Conservation (phyloP, 2,888 invertebrate species). For the Cistogaster globosa region DNA sequence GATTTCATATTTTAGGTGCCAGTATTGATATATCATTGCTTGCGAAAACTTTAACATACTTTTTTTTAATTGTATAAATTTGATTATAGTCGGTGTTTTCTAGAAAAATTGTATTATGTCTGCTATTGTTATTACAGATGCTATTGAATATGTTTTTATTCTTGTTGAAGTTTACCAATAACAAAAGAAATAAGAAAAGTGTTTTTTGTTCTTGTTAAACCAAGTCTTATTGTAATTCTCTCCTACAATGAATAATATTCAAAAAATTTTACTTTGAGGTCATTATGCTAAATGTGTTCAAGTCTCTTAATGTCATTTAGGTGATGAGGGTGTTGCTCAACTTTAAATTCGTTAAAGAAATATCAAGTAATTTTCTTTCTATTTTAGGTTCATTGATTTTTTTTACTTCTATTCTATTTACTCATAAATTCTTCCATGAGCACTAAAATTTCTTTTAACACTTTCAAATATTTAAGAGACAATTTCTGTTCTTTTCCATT, state of each 20-base stretch:
- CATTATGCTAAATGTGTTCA: conserved; percentile 64
- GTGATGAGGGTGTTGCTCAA: conserved; percentile 65
- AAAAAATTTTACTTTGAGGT: conserved; percentile 38
- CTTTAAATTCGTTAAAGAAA: conserved; percentile 15
- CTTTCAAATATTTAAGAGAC: conserved; percentile 52
- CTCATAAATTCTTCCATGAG: conserved; percentile 32
- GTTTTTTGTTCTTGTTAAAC: conserved; percentile 44
- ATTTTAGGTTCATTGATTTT: background rate
- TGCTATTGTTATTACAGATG: conserved; percentile 52
- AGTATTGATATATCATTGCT: background rate
- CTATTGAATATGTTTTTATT: conserved; percentile 35
- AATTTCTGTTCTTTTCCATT: conserved; percentile 37
- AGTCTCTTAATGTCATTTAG: conserved; percentile 53
- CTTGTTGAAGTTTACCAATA: conserved; percentile 44
- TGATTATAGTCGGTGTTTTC: conserved; percentile 40
- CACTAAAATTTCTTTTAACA: conserved; percentile 49
- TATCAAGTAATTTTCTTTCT: background rate
- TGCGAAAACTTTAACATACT: background rate
- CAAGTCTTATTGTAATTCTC: conserved; percentile 45
- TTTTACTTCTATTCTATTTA: conserved; percentile 9
- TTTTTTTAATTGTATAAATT: background rate
- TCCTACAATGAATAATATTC: conserved; percentile 19
- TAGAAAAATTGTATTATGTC: conserved; percentile 43
- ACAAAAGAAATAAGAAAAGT: conserved; percentile 48
- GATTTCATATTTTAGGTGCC: too few relatives aligned